Base-by-base conservation (phyloP, 2,797 vertebrate genomes). In the Amphiprion clarkii region DNA sequence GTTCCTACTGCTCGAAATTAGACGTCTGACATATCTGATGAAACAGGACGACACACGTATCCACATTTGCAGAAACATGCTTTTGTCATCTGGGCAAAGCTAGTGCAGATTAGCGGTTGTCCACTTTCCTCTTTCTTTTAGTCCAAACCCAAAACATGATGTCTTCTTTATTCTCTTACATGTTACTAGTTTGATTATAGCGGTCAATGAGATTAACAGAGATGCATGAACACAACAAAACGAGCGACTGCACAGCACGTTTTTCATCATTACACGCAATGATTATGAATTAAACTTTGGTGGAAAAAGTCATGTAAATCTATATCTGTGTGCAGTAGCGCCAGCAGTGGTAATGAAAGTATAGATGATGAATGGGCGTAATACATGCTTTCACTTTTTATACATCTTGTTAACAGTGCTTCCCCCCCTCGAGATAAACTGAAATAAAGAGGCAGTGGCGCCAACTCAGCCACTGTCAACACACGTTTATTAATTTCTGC, bases 341-440 rank as follows among this genome's bases (percentile, higher is more conserved):
- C 84, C 86, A 82, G 87, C 78, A 80, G 74, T 79, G 80, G 70
- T 93, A 94, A 95, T 93, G 90, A 92, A 93, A 90, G 87, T 73
- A 81, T 76, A 85, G 86, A 94, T 94, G 93, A 95, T 92, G 89
- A 94, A 95, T 95, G 94, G 91, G 53, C 73, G 85, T 89, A 94
- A 95, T 94, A 92, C 85, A 71, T 70, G 78, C 89, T 82, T 92
- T 93, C 91, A 92, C 86, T 93, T 95, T 93, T 93, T 94, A 93
- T 90, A 92, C 90, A 89, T 93, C 93, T 93, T 93, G 90, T 94
- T 94, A 94, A 93, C 88, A 86, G 81, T 74, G 82, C 67, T 83
- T 89, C 86, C 79, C 27, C 25, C 27, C 27, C 79, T 51, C 55
- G 82, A 90, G 92, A 92, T 91, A 76, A 90, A 91, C 76, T 84